Evolutionary conservation across 2,797 vertebrate species (phyloP), one percentile per base, ranked within the genome.

Genomic region (Neoniphon sammara): DNA sequence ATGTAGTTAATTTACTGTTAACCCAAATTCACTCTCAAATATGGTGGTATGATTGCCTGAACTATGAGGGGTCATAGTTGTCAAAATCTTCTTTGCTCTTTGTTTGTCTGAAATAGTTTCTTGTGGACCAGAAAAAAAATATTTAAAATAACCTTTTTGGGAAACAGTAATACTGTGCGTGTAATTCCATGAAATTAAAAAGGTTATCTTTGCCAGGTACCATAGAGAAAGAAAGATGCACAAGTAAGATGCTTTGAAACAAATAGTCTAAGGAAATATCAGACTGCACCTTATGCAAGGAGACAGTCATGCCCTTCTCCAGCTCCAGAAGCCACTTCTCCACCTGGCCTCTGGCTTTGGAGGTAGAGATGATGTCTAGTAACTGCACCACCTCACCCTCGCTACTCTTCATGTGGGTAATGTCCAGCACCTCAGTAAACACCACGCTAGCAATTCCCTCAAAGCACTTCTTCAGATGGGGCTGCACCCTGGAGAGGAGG

Each of bases 381-480:
- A 97, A 94, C 82, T 93, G 82, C 68, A 98, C 96, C 18, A 91
- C 87, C 78, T 97, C 97, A 6, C 93, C 95, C 89, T 98, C 96
- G 1, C 95, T 96, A 79, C 96, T 98, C 85, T 94, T 95, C 82
- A 98, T 96, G 83, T 97, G 95, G 31, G 95, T 97, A 76, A 98
- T 97, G 80, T 97, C 96, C 84, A 97, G 89, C 9, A 80, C 85
- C 20, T 97, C 95, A 2, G 95, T 97, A 88, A 98, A 98, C 39
- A 94, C 91, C 25, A 98, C 95, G 31, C 81, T 94, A 42, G 94
- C 94, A 63, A 98, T 98, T 66, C 97, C 97, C 89, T 98, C 96
- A 80, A 99, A 99, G 88, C 97, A 99, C 83, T 98, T 98, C 90
- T 97, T 98, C 49, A 98, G 90, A 82, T 98, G 96, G 0, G 96